Base-by-base conservation (phyloP, 2,888 invertebrate species). In the Leuctra nigra region DNA sequence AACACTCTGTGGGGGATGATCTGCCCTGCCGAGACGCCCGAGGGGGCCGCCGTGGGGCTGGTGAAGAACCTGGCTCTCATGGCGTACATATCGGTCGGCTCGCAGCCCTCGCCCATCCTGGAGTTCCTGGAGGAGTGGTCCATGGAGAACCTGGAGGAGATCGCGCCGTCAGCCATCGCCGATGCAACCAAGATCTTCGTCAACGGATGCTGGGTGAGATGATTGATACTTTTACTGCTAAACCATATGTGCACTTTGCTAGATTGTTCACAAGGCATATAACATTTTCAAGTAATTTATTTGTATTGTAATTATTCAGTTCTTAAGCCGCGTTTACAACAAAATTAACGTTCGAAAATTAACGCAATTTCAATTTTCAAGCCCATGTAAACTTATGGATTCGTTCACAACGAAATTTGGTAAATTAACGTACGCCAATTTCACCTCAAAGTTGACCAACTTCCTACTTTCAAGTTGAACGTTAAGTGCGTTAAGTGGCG, bases 61-160 rank as follows among this genome's bases (percentile, higher is more conserved):
- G 99, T 99, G 29, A 99, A 99, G 73, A 99, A 99, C 76, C 78
- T 99, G 44, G 99, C 99, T 0, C 77, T 99, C 46, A 99, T 99
- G 99, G 97, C 99, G 2, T 99, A 99, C 68, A 99, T 99, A 66
- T 98, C 98, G 63, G 99, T 99, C 54, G 99, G 99, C 61, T 98
- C 97, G 48, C 96, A 98, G 71, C 98, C 99, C 0, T 96, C 97
- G 9, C 99, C 99, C 1, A 99, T 99, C 75, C 78, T 99, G 55
- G 99, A 99, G 80, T 99, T 99, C 78, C 95, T 99, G 83, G 99
- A 99, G 70, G 99, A 99, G 72, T 99, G 99, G 99, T 96, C 96
- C 52, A 99, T 99, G 99, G 99, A 99, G 75, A 99, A 99, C 73
- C 79, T 99, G 62, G 99, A 99, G 75, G 99, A 99, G 83, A 98